Conservation (phyloP, 2,888 invertebrate genomes). For the Drosophila bunnanda region DNA sequence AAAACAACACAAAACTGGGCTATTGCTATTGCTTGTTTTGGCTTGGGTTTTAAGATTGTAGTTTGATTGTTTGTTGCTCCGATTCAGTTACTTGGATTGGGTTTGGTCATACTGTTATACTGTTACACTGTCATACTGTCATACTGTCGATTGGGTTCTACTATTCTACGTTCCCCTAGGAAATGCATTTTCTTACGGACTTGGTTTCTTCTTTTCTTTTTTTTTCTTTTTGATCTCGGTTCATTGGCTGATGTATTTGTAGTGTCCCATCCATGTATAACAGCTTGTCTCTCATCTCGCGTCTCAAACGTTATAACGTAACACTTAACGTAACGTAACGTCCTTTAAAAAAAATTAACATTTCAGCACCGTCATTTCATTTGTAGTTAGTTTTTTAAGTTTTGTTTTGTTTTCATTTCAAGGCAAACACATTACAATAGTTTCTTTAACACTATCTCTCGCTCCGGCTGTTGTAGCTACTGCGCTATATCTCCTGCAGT, state of each 20-base stretch:
- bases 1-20: constrained; percentile 75
- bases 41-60: constrained; percentile 38
- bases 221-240: neutral
- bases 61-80: constrained; percentile 83
- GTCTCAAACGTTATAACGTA: constrained; percentile 62
- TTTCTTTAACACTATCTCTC: constrained; percentile 39
- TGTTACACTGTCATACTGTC: constrained; percentile 32
- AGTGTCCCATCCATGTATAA: constrained; percentile 55
- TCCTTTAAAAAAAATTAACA: constrained; percentile 79
- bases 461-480: constrained; percentile 7
- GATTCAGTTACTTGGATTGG: constrained; percentile 73
- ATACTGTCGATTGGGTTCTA: constrained; percentile 35
- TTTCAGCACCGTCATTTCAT: constrained; percentile 83
- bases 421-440: constrained; percentile 81
- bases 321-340: constrained; percentile 55
- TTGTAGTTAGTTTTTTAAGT: constrained; percentile 53
- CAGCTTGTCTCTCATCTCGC: constrained; percentile 54
- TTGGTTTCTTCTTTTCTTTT: too few relatives aligned
- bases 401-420: constrained; percentile 62
- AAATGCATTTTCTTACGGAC: constrained; percentile 27
- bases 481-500: constrained; percentile 17
- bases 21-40: constrained; percentile 70
- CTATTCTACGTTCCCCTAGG: constrained; percentile 23
- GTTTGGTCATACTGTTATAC: constrained; percentile 30
- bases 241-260: constrained; percentile 25